These are phyloP conservation scores for Nymphicus hollandicus DNA, from an alignment of 2,113 vertebrate species.

Conservation along the genomic window DNA sequence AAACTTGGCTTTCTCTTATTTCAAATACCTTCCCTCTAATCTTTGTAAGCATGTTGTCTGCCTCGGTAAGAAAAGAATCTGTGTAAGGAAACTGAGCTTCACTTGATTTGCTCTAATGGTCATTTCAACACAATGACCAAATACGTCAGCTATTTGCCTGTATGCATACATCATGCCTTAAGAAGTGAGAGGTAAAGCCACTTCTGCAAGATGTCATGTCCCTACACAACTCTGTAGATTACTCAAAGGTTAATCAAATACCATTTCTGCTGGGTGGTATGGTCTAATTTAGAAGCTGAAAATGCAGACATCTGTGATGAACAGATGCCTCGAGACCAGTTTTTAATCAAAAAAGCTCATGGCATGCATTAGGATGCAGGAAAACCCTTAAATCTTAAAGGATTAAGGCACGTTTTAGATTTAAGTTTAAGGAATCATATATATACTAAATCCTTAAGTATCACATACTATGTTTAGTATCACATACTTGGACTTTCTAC, in stretches of 20 bases:
- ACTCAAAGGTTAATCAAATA: not conserved
- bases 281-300: not conserved
- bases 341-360: not conserved
- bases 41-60: not conserved
- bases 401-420: not conserved
- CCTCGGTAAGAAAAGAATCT: not conserved
- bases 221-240: not conserved
- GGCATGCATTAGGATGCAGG: not conserved
- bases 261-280: not conserved
- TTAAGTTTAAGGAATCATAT: not conserved
- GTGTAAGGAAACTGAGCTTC: not conserved
- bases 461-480: not conserved
- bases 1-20: not conserved
- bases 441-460: not conserved
- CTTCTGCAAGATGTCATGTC: not conserved
- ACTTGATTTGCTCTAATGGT: not conserved
- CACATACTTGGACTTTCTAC: not conserved
- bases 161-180: not conserved
- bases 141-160: not conserved
- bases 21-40: not conserved
- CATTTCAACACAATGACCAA: not conserved
- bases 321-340: not conserved
- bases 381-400: not conserved
- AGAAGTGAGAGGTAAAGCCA: not conserved
- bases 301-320: not conserved